These are phyloP conservation scores for Irena cyanogastra DNA, from an alignment of 2,113 vertebrate genomes.

Conservation along the genomic window DNA sequence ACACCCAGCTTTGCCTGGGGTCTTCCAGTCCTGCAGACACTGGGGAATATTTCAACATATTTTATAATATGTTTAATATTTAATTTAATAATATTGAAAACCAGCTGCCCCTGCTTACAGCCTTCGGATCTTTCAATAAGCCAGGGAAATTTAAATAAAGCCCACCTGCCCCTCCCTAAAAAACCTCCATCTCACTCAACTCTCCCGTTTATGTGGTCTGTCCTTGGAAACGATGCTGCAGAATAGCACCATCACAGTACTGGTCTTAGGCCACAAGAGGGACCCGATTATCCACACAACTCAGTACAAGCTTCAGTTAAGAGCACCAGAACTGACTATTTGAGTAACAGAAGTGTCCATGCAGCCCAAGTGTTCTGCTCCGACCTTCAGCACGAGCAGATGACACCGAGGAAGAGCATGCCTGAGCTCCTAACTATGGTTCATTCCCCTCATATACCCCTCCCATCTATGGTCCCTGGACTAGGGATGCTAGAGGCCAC, in stretches of 20 bases:
- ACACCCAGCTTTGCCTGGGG: not conserved
- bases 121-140: not conserved
- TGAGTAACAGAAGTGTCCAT: rapidly evolving
- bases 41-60: not conserved
- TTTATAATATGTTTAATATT: too few species aligned
- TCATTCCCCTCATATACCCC: not conserved
- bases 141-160: not conserved
- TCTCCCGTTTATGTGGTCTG: not conserved
- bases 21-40: not conserved
- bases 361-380: not conserved
- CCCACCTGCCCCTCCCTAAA: not conserved
- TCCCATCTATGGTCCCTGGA: not conserved
- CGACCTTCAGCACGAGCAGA: not conserved
- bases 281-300: not conserved
- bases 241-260: not conserved
- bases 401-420: not conserved
- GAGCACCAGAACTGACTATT: not conserved
- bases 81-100: too few species aligned
- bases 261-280: slow-evolving; percentile 15
- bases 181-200: not conserved
- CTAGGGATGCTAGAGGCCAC: not conserved
- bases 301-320: not conserved
- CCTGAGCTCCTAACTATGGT: not conserved
- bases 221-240: rapidly evolving
- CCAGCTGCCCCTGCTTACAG: not conserved